A percentile compares a stretch with the other conserved stretches of the same genome.
phyloP scores from a whole-genome alignment of 2,113 vertebrate species.

The Micromys minutus region DNA sequence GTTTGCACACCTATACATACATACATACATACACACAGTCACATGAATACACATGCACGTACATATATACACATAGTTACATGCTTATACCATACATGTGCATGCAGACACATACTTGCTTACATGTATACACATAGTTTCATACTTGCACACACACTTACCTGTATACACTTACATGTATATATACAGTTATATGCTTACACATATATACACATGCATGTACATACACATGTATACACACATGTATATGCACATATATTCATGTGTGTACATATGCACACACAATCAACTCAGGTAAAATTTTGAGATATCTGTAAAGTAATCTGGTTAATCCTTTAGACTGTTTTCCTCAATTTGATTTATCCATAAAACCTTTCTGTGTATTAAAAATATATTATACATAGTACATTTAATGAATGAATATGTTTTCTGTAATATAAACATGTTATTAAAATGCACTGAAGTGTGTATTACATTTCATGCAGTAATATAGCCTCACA shows the following conservation, averaged over 20 bases:
- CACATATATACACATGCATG: background rate
- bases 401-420: background rate
- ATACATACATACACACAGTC: background rate
- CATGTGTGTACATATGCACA: background rate
- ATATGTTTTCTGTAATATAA: background rate
- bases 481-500: background rate
- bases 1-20: too few species aligned
- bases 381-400: background rate
- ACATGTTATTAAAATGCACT: background rate
- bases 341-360: conserved; percentile 24
- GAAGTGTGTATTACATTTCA: background rate
- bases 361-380: background rate
- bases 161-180: too few species aligned
- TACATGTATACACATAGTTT: background rate
- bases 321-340: background rate
- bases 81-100: background rate
- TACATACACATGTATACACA: background rate
- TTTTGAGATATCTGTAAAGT: background rate
- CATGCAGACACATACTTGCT: background rate
- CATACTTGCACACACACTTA: background rate
- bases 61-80: too few species aligned
- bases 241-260: background rate
- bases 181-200: too few species aligned
- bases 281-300: background rate
- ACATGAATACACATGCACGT: too few species aligned